Evolutionary conservation across 2,113 vertebrate genomes (phyloP).

Genomic region (Eptesicus fuscus): DNA sequence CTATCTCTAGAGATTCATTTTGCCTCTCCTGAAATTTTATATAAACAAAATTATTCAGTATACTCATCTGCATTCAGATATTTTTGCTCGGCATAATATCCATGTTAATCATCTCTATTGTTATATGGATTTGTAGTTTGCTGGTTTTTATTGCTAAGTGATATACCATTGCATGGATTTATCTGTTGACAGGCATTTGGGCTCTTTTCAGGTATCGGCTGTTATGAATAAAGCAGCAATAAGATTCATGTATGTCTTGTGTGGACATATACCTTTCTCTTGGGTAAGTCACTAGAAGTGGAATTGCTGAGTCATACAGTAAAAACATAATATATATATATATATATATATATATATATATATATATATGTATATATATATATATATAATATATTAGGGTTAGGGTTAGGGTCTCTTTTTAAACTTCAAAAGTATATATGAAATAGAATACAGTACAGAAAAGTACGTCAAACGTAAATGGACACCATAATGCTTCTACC

Average conservation of each 20-base stretch:
- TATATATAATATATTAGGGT: no score
- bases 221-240: background rate
- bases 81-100: background rate
- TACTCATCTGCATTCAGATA: background rate
- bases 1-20: background rate
- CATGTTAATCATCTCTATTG: background rate
- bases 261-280: background rate
- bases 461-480: conserved; percentile 5
- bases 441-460: background rate
- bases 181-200: background rate
- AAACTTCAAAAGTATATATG: background rate
- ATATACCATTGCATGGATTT: background rate
- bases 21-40: background rate
- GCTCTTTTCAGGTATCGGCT: background rate
- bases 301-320: background rate
- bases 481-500: background rate
- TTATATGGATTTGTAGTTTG: background rate
- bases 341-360: background rate
- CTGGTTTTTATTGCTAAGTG: background rate
- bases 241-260: background rate
- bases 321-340: background rate
- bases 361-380: no score
- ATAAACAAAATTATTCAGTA: background rate
- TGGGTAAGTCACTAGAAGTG: background rate
- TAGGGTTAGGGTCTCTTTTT: no score